Conservation (phyloP, 2,888 invertebrate genomes). For the Polydesmus complanatus region DNA sequence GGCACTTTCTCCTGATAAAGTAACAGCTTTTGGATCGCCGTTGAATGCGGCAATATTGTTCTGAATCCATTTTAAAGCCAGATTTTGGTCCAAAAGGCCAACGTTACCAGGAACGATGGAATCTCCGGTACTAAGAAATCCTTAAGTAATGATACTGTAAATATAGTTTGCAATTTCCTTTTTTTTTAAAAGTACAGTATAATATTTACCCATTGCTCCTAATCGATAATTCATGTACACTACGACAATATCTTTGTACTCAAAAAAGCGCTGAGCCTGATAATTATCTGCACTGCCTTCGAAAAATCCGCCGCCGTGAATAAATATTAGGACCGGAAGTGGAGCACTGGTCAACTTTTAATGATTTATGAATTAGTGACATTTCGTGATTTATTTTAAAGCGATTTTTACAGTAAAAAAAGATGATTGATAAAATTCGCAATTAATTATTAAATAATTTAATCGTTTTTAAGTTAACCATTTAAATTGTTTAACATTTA, state of each 20-base stretch:
- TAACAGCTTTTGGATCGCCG: constrained; percentile 7
- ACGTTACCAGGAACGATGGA: neutral
- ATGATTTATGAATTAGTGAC: too few relatives aligned
- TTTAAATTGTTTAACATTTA: too few relatives aligned
- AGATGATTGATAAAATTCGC: too few relatives aligned
- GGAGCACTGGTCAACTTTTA: too few relatives aligned
- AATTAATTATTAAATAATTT: too few relatives aligned
- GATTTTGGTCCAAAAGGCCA: constrained; percentile 6
- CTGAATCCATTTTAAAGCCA: constrained; percentile 6
- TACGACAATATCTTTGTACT: constrained; percentile 1
- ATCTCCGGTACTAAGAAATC: constrained; percentile 4
- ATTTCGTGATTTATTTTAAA: too few relatives aligned
- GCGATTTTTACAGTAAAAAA: too few relatives aligned
- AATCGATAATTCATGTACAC: constrained; percentile 1
- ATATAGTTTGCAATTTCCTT: too few relatives aligned
- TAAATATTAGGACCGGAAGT: constrained; percentile 1
- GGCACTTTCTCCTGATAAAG: neutral
- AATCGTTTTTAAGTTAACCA: too few relatives aligned
- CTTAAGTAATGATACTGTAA: neutral
- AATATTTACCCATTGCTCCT: neutral
- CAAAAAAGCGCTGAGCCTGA: neutral
- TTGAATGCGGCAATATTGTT: constrained; percentile 11
- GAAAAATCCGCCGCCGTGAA: constrained; percentile 6
- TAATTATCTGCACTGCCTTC: neutral
- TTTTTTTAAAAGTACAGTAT: neutral